Evolutionary conservation across 1,140 invertebrate species (phyloP).

Genomic region (Leptopilina clavipes): DNA sequence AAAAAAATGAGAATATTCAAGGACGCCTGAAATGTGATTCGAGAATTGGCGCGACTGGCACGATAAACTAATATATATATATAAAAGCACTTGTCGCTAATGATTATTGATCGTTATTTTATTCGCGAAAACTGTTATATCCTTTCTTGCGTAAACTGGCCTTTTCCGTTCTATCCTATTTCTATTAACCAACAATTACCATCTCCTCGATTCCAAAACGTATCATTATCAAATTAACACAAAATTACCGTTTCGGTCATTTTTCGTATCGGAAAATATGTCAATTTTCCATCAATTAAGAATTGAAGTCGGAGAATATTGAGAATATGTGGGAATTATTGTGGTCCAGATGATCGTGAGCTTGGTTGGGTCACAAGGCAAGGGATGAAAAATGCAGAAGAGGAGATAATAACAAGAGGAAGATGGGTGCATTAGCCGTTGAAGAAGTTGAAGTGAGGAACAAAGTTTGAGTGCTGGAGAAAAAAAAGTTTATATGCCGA

Average conservation of each 20-base stretch:
- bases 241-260: neutral
- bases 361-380: constrained; percentile 47
- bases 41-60: constrained; percentile 45
- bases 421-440: constrained; percentile 37
- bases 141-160: constrained; percentile 33
- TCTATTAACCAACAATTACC: constrained; percentile 38
- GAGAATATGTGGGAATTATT: no score
- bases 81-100: constrained; percentile 44
- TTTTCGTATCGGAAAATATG: no score
- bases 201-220: neutral
- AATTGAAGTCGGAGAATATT: no score
- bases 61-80: constrained; percentile 35
- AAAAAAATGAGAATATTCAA: constrained; percentile 45
- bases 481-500: constrained; percentile 45
- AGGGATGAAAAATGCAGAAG: constrained; percentile 42
- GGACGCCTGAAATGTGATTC: constrained; percentile 48
- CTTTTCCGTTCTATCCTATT: constrained; percentile 36
- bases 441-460: no score
- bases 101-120: constrained; percentile 55
- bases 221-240: constrained; percentile 1
- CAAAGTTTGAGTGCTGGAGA: no score
- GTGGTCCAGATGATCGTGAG: no score
- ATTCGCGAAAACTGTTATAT: constrained; percentile 41
- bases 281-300: no score
- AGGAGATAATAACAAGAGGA: constrained; percentile 40